Conservation (phyloP, 2,113 vertebrate species). For the Mesoclemmys tuberculata region DNA sequence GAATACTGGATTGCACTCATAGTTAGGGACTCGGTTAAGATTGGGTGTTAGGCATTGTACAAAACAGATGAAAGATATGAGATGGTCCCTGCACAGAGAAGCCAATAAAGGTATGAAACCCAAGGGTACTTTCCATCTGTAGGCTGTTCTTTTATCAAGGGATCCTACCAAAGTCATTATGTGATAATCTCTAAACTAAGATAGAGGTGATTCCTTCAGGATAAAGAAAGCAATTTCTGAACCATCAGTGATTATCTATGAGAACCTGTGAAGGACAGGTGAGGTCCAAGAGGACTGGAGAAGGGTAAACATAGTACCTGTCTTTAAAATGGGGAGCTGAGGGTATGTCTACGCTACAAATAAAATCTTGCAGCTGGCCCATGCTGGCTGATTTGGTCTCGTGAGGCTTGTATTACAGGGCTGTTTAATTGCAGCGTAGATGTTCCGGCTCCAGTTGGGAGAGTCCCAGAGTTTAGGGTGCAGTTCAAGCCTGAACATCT, state of each 20-base stretch:
- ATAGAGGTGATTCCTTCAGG: background rate
- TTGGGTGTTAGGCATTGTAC: background rate
- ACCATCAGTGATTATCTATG: background rate
- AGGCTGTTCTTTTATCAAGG: background rate
- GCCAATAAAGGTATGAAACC: background rate
- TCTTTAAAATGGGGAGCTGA: background rate
- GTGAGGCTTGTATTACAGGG: background rate
- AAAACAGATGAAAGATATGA: too few relatives aligned
- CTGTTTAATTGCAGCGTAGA: background rate
- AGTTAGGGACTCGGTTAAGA: background rate
- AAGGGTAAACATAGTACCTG: too few relatives aligned
- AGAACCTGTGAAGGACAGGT: background rate
- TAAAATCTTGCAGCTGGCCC: background rate
- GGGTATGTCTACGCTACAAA: background rate
- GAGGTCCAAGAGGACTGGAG: background rate
- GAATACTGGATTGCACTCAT: background rate
- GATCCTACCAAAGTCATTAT: background rate
- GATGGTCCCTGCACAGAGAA: background rate
- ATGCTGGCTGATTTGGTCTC: too few relatives aligned
- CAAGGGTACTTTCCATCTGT: background rate
- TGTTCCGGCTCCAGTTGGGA: background rate
- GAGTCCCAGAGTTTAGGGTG: background rate
- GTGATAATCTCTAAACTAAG: background rate
- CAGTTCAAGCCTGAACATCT: background rate
- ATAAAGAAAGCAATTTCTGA: background rate